Base-by-base conservation (phyloP, 2,888 invertebrate species). In the Notodonta dromedarius region DNA sequence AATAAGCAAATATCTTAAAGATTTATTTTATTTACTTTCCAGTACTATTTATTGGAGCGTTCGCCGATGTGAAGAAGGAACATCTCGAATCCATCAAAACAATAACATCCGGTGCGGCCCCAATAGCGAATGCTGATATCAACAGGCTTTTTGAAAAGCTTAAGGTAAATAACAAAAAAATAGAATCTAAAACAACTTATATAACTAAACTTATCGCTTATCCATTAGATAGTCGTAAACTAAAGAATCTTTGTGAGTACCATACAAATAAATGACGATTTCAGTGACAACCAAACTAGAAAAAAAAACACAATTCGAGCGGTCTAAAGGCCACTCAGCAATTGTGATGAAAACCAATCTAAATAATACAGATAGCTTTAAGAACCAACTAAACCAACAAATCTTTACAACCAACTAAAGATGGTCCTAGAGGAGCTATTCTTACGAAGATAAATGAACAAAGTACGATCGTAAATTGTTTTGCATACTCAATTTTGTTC, bases 21-120 rank as follows among this genome's bases (percentile, higher is more conserved):
- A n/a, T n/a, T n/a, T n/a, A n/a, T n/a, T n/a, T n/a, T n/a, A n/a
- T n/a, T n/a, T n/a, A n/a, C 16, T 16, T 83, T 86, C 52, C 86
- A 96, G 96, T 95, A 4, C 83, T 97, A 42, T 97, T 97, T 76
- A 87, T 97, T 75, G 95, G 95, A 12, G 94, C 95, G 62, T 94
- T 95, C 82, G 94, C 95, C 0, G 91, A 94, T 39, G 93, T 96
- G 4, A 94, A 88, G 40, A 81, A 91, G 13, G 93, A 94, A 72
- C 94, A 96, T 75, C 82, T 96, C 16, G 89, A 94, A n/a, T 82
- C 86, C 42, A 68, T 96, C 0, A 89, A 92, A 64, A 84, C 87
- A 0, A 77, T 96, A 11, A 82, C 95, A 6, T 91, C 92, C 64
- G 96, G 96, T 4, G 96, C 96, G 0, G 96, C 97, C 0, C 96